Evolutionary conservation across 1,140 invertebrate genomes (phyloP).

Genomic region (Micrasema longulum): DNA sequence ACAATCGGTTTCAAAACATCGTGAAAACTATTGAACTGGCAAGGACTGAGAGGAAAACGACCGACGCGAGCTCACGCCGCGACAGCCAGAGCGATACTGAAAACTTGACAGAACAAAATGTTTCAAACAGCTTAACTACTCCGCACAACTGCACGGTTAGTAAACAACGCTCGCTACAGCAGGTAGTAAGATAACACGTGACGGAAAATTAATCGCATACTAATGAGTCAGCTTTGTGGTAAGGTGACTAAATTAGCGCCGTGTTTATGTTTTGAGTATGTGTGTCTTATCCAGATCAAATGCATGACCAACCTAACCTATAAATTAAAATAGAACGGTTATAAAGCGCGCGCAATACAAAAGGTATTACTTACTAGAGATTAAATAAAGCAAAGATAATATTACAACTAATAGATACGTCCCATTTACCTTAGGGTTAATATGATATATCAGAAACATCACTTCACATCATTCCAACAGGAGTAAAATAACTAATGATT

Average conservation of each 20-base stretch:
- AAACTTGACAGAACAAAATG: conserved; percentile 41
- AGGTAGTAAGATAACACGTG: background rate
- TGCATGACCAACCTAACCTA: conserved; percentile 34
- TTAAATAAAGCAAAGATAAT: too few species aligned
- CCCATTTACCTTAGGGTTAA: too few species aligned
- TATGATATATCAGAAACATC: too few species aligned
- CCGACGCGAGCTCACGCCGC: conserved; percentile 7
- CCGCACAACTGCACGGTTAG: conserved; percentile 4
- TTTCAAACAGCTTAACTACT: conserved; percentile 10
- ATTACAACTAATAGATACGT: too few species aligned
- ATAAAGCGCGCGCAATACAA: too few species aligned
- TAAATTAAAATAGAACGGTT: background rate
- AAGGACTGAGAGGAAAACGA: background rate
- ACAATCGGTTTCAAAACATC: conserved; percentile 18
- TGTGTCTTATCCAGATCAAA: background rate
- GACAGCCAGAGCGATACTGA: conserved; percentile 38
- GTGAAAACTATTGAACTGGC: background rate
- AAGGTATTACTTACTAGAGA: too few species aligned
- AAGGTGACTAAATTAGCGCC: background rate
- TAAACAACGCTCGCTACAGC: background rate
- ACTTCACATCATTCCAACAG: too few species aligned
- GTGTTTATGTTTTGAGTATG: background rate
- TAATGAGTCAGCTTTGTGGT: background rate
- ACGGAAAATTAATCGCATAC: background rate
- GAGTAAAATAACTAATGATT: too few species aligned